These are phyloP conservation scores for Rutpela maculata DNA, from an alignment of 2,888 invertebrate genomes.

Conservation along the genomic window DNA sequence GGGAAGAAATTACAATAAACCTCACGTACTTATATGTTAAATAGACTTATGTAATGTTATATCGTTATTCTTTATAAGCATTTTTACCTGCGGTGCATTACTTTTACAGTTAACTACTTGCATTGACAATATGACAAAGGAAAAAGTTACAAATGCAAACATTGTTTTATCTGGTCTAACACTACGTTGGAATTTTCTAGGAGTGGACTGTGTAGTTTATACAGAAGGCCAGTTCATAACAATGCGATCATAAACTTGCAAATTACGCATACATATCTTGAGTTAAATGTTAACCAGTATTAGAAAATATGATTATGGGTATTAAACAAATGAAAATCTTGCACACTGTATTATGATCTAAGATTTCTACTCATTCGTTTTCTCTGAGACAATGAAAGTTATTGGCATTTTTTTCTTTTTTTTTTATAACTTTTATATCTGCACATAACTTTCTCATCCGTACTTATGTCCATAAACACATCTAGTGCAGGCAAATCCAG, in stretches of 20 bases:
- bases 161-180: neutral
- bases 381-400: too few species aligned
- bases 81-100: neutral
- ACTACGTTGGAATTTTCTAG: neutral
- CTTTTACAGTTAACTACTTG: constrained; percentile 1
- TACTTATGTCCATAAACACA: too few species aligned
- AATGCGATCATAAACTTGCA: neutral
- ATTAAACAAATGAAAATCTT: too few species aligned
- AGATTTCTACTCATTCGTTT: too few species aligned
- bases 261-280: neutral
- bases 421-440: too few species aligned
- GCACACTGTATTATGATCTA: too few species aligned
- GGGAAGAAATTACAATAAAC: constrained; percentile 26
- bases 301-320: too few species aligned
- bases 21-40: constrained; percentile 19
- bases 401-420: too few species aligned
- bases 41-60: constrained; percentile 15
- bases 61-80: neutral
- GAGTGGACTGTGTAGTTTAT: neutral
- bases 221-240: neutral
- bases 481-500: too few species aligned
- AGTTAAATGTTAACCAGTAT: too few species aligned
- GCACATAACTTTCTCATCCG: too few species aligned
- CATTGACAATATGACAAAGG: neutral
- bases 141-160: neutral